Percentiles rank a stretch among this genome's conserved stretches.
Evolutionary conservation across 2,797 vertebrate species (phyloP).

Genomic region (Heteromormyrus szaboi): DNA sequence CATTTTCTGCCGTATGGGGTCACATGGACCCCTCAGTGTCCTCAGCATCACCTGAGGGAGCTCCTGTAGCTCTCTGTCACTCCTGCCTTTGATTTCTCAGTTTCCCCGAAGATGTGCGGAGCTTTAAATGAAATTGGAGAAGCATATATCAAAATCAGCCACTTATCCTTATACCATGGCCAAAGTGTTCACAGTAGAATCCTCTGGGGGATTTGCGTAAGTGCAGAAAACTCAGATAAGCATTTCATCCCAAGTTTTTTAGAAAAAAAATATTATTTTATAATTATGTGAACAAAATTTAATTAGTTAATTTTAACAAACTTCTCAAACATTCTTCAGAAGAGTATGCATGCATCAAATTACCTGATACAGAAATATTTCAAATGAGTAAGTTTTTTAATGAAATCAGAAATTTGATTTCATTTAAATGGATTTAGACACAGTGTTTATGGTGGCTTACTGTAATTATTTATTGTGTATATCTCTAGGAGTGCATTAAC

Average conservation of each 20-base stretch:
- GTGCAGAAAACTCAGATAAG: conserved; percentile 1
- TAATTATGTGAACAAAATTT: background rate
- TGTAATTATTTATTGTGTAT: background rate
- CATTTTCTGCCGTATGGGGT: background rate
- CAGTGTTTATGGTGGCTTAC: background rate
- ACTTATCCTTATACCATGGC: conserved; percentile 35
- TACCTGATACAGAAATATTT: background rate
- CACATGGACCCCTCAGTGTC: background rate
- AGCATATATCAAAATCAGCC: conserved; percentile 37
- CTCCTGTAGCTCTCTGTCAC: background rate
- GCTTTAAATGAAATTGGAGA: conserved; percentile 35
- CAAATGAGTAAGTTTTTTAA: background rate
- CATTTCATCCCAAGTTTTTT: background rate
- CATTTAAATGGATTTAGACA: background rate
- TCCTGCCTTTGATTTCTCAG: conserved; percentile 11
- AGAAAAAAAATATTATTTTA: background rate
- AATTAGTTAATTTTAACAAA: background rate
- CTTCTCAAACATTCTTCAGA: background rate
- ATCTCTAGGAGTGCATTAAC: background rate
- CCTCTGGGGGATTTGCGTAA: conserved; percentile 19
- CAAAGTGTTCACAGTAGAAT: conserved; percentile 36
- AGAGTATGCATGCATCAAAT: background rate
- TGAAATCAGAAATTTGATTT: background rate
- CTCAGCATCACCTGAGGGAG: background rate
- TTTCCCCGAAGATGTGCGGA: conserved; percentile 22